Base-by-base conservation (phyloP, 2,797 vertebrate genomes). In the Epinephelus malabaricus region DNA sequence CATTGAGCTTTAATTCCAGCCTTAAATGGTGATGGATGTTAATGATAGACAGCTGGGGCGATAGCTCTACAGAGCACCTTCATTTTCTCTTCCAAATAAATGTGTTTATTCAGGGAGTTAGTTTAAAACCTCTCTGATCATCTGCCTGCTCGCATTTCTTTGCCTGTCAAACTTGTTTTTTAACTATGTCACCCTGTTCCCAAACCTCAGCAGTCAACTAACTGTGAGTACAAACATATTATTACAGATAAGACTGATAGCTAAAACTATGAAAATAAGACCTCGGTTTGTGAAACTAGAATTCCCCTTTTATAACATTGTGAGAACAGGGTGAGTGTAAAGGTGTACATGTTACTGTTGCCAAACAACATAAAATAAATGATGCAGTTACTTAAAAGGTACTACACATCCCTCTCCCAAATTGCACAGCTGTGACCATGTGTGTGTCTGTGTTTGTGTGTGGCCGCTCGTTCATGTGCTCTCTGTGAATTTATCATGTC, bases 351-450 rank as follows among this genome's bases (percentile, higher is more conserved):
- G 88, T 86, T 79, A 73, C 79, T 90, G 50, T 91, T 92, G 88
- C 85, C 86, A 87, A 90, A 79, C 88, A 88, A 84, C 76, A 91
- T 91, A 79, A 85, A 92, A 95, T 91, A 92, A 95, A 93, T 90
- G 85, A 86, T 80, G 77, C 84, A 89, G 91, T 93, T 91, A 91
- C 82, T 84, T 89, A 92, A 92, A 92, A 70, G 66, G 76, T 78
- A 70, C 77, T 58, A 38, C 82, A 83, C 85, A 89, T 90, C 88
- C 61, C 69, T 89, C 79, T 79, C 81, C 86, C 71, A 89, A 88
- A 86, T 67, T 76, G 62, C 84, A 88, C 53, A 84, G 81, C 86
- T 91, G 81, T 81, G 76, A 62, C 56, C 66, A 9, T 64, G 59
- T 74, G 85, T 77, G 70, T 74, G 71, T 76, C 47, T 51, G 40